phyloP scores from a whole-genome alignment of 2,797 vertebrate species.

The Rhyacichthys aspro region DNA sequence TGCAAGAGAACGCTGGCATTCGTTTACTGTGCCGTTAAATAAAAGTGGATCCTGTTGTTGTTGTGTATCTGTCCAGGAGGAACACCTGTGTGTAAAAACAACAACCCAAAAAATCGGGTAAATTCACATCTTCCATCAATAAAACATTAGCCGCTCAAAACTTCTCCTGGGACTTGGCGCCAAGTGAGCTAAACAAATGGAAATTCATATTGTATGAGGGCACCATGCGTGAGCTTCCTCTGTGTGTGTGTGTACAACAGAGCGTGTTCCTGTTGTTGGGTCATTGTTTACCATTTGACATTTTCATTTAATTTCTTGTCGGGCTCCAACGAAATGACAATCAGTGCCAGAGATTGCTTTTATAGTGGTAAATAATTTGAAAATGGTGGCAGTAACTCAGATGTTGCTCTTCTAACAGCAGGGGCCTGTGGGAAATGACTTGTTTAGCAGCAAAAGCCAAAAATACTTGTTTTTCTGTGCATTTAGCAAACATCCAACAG shows the following conservation, averaged over 20 bases:
- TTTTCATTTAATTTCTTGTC: constrained; percentile 72
- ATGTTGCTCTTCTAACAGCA: constrained; percentile 26
- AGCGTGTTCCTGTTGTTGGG: constrained; percentile 29
- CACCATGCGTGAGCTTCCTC: constrained; percentile 19
- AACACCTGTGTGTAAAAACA: constrained; percentile 23
- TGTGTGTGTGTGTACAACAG: constrained; percentile 17
- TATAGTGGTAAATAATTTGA: constrained; percentile 59
- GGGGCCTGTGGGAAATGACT: constrained; percentile 5
- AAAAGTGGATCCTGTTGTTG: constrained; percentile 24
- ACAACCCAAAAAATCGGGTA: constrained; percentile 40
- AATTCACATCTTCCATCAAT: constrained; percentile 62
- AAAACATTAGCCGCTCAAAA: constrained; percentile 67
- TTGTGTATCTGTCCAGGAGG: constrained; percentile 34
- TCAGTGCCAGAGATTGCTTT: constrained; percentile 57
- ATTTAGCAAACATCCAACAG: constrained; percentile 15
- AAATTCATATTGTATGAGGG: constrained; percentile 75
- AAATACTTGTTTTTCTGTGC: constrained; percentile 19
- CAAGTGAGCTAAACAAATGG: constrained; percentile 70
- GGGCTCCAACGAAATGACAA: constrained; percentile 60
- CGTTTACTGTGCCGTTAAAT: constrained; percentile 30
- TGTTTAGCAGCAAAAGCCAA: constrained; percentile 28
- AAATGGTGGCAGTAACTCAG: constrained; percentile 29
- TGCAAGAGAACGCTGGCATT: constrained; percentile 43
- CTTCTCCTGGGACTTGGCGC: constrained; percentile 55
- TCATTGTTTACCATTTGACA: constrained; percentile 69